Evolutionary conservation across 2,888 invertebrate species (phyloP), one percentile per base, ranked within the genome.

Genomic region (Cosmia pyralina): DNA sequence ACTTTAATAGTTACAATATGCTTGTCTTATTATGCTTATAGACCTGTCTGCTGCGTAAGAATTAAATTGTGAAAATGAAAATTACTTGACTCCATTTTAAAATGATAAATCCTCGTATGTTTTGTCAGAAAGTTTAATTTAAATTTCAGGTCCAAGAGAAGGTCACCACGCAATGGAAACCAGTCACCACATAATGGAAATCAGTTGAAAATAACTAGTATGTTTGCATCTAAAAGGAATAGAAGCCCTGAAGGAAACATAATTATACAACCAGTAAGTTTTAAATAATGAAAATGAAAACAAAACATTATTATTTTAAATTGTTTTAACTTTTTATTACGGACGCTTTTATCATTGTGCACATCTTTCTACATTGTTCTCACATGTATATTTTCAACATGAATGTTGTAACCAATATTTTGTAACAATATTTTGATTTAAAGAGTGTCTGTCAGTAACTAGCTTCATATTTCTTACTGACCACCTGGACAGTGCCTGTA

Each of bases 141-240:
- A 28, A 83, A 72, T 88, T 89, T 52, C 69, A 91, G 91, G 71
- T 59, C 83, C 10, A 69, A 70, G 10, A 81, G 89, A 60, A 85
- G 85, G 74, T 87, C 78, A 46, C 74, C 73, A 44, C 62, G 73
- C 28, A 72, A 58, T 59, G 58, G 72, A 44, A 62, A 88, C 75
- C 93, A 93, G 79, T 73, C 68, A 0, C 74, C 75, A 28, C 53
- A 17, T 34, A 77, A 34, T 50, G 57, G 75, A 48, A 50, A 88
- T 77, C 93, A 93, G 79, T 72, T 88, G 66, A 91, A 88, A 86
- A 92, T 93, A 60, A 90, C 89, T 4, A 89, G 82, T 73, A 92
- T 93, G 89, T 92, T 93, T 81, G 74, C 88, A 50, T 66, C 79
- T 7, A 94, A 94, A 83, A 88, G 94, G 53, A 88, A 77, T 72